Base-by-base conservation (phyloP, 92 coral and sea anemone species). In the Parazoanthus atlanticus region DNA sequence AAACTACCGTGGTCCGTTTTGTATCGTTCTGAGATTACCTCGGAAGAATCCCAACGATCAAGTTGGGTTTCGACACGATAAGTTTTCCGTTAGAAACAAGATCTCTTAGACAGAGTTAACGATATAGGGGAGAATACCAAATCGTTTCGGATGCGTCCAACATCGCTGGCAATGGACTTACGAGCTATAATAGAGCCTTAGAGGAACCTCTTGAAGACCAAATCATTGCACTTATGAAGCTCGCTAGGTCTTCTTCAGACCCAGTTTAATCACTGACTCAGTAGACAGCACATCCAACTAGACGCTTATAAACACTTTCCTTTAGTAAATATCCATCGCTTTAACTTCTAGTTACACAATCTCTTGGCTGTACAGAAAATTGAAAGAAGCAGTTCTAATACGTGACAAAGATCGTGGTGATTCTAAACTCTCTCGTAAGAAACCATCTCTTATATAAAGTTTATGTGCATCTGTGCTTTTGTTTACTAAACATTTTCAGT, bases 141-240 rank as follows among this genome's bases (percentile, higher is more conserved):
- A 17, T 70, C 34, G 28, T 30, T n/a, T 70, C 30, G 65, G 71
- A 56, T 30, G 78, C 65, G 19, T 30, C 38, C 64, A 36, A 67
- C 31, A 67, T n/a, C 86, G 17, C 41, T 65, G 21, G 54, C 86
- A 71, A 43, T 66, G 52, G 64, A 83, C 40, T 66, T 43, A 82
- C 33, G 26, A 82, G n/a, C 40, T 75, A 21, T 74, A n/a, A 64
- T 82, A 78, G 38, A 36, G 38, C 4, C 38, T 16, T 66, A 43
- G 41, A 69, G 36, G 30, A 71, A 41, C 87, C 78, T 43, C 87
- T 84, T 84, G 54, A 36, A 43, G 15, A 47, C 23, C 65, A 70
- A 70, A 84, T 84, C 66, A 84, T 46, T 69, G 66, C 40, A 84
- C 87, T 84, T 69, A 23, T 83, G 70, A 70, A 46, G 38, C 78